Base-by-base conservation (phyloP, 2,113 vertebrate genomes). In the Mungos mungo region DNA sequence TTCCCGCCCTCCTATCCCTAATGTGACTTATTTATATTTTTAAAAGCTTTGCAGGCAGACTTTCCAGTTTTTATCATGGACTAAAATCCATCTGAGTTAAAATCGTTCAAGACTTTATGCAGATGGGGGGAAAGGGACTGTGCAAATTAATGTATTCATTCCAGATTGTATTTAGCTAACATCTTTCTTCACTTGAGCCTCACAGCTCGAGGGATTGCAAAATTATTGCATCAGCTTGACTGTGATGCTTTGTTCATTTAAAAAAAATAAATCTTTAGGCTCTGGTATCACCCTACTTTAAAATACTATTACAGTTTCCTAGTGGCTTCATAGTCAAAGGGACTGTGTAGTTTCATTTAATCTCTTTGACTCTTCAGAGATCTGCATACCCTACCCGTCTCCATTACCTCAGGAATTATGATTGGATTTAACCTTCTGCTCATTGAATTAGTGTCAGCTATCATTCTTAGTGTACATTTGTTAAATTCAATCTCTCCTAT, bases 361-460 rank as follows among this genome's bases (percentile, higher is more conserved):
- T 98, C 92, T 91, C 81, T 97, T 98, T 93, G 83, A 72, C 91
- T 98, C 97, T 98, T 98, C 96, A 25, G 54, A 97, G 84, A 97
- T 98, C 97, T 98, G 88, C 97, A 98, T 98, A 96, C 80, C 97
- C 97, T 95, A 95, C 96, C 93, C 68, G 33, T 65, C 83, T 96
- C 88, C 93, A 97, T 98, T 98, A 98, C 95, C 96, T 95, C 86
- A 96, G 82, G 80, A 97, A 88, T 90, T 98, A 93, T 98, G 96
- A 98, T 97, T 98, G 88, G 93, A 97, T 99, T 99, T 98, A 98
- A 96, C 96, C 95, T 97, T 90, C 96, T 93, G 82, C 45, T 98
- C 90, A 98, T 97, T 95, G 98, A 98, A 98, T 98, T 98, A 98
- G 89, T 98, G 97, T 98, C 98, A 98, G 98, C 97, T 98, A 97